Evolutionary conservation across 2,888 invertebrate species (phyloP), one percentile per base, ranked within the genome.

Genomic region (Cartodere bifasciata): DNA sequence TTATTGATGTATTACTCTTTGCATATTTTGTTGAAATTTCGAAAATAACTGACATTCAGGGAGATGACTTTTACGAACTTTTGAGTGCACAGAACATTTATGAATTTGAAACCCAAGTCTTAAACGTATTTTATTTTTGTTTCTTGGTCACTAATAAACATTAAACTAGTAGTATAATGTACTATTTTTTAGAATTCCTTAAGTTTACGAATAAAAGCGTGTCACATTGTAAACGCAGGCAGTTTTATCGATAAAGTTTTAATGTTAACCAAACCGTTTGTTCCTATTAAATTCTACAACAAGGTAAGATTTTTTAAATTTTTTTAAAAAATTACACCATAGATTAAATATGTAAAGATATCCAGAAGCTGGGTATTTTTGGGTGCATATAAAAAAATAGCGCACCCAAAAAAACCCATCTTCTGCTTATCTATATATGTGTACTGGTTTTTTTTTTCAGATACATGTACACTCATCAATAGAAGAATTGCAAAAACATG

Each of bases 171-270:
- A n/a, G n/a, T 9, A 17, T 28, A 7, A 16, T 28, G 6, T 16
- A 13, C 5, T 14, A 35, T 25, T 44, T 49, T 34, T 5, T 42
- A 56, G 56, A 40, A 45, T n/a, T 43, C 53, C 3, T 47, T 48
- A 11, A 51, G 48, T 2, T 32, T 50, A 4, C 53, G 60, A 33
- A 35, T 62, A 11, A 58, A 57, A 23, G 48, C 48, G 0, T 43
- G 62, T 2, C 55, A 61, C 28, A 37, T 62, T 6, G 36, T 63
- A 7, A 54, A 60, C 9, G 26, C 45, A 1, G 58, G 63, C 1
- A 50, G 52, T 16, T 40, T 53, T 16, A 43, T 61, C 1, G 53
- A 58, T 5, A 38, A 48, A 0, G 6, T 62, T 0, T 31, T 58
- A 0, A 34, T 42, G 1, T n/a, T 62, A 11, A 20, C 59, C 0